Percentiles rank a stretch among this genome's conserved stretches.
These are phyloP conservation scores for Diorhabda carinulata DNA, from an alignment of 1,140 invertebrate species.

Conservation along the genomic window DNA sequence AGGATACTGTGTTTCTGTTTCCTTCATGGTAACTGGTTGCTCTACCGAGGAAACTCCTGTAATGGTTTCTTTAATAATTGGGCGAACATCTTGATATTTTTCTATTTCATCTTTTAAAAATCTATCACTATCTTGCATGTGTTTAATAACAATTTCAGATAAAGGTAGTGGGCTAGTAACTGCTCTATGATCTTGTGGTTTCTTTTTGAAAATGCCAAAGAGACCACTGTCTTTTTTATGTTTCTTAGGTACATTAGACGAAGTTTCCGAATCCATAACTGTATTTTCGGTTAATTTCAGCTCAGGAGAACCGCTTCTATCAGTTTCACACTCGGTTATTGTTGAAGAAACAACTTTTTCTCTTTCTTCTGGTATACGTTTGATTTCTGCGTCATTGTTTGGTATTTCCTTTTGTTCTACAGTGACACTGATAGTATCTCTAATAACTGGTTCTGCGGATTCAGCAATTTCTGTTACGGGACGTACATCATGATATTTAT, in stretches of 20 bases:
- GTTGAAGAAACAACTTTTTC: too few relatives aligned
- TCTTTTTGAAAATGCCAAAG: background rate
- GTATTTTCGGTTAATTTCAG: too few relatives aligned
- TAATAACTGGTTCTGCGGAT: background rate
- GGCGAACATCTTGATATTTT: slow-evolving; percentile 26
- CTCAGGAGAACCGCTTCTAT: too few relatives aligned
- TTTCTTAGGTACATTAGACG: background rate
- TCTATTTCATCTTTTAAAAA: slow-evolving; percentile 27
- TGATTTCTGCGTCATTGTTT: too few relatives aligned
- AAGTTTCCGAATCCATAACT: too few relatives aligned
- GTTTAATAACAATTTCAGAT: slow-evolving; percentile 4
- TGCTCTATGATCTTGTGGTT: background rate
- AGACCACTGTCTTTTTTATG: background rate
- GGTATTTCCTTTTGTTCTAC: background rate
- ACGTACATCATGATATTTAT: slow-evolving; percentile 25
- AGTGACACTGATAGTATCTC: slow-evolving; percentile 3
- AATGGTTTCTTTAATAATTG: background rate
- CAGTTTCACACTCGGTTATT: too few relatives aligned
- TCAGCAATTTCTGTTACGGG: background rate
- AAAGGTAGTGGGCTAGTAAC: background rate
- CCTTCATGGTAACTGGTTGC: background rate
- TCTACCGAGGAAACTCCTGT: too few relatives aligned
- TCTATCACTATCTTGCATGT: slow-evolving; percentile 14
- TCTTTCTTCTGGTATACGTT: too few relatives aligned
- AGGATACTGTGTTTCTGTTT: background rate